Conservation (phyloP, 37 sponge, comb jelly and placozoan genomes). For the Cladorhizidae sp. region DNA sequence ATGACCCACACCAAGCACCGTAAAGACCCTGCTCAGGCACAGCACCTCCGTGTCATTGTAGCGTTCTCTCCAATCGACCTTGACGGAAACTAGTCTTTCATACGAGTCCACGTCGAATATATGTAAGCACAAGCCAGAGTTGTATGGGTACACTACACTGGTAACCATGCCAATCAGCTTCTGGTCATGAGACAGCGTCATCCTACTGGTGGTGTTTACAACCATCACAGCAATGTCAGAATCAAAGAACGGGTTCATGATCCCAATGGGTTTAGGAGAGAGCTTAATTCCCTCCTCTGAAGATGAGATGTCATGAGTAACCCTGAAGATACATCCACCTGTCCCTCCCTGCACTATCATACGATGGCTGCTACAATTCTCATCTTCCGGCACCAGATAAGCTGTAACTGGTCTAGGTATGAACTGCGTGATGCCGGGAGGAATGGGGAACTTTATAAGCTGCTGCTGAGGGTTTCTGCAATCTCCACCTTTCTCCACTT, state of each 20-base stretch:
- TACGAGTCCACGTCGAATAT: constrained; percentile 20
- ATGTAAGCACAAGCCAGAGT: constrained; percentile 38
- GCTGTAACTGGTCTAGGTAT: constrained; percentile 41
- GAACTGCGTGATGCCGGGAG: constrained; percentile 38
- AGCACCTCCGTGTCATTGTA: constrained; percentile 35
- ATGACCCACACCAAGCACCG: constrained; percentile 29
- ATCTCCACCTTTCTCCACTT: neutral
- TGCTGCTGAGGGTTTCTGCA: neutral
- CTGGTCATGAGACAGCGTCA: constrained; percentile 38
- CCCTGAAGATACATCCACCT: constrained; percentile 37
- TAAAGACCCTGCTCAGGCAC: constrained; percentile 22
- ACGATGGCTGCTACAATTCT: constrained; percentile 16
- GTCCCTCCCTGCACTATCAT: constrained; percentile 40
- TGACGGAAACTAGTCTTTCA: constrained; percentile 21
- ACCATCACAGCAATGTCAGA: constrained; percentile 42
- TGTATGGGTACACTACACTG: constrained; percentile 34
- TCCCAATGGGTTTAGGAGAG: constrained; percentile 32
- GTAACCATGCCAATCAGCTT: constrained; percentile 32
- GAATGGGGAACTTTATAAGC: constrained; percentile 14
- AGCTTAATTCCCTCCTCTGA: constrained; percentile 33
- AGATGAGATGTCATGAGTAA: neutral
- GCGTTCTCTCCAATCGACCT: constrained; percentile 33
- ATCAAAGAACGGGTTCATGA: constrained; percentile 42
- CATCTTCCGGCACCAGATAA: constrained; percentile 14
- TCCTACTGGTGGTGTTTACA: constrained; percentile 44